A percentile compares a stretch with the other conserved stretches of the same genome.
Evolutionary conservation across 2,113 vertebrate species (phyloP).

Genomic region (Capricornis sumatraensis): DNA sequence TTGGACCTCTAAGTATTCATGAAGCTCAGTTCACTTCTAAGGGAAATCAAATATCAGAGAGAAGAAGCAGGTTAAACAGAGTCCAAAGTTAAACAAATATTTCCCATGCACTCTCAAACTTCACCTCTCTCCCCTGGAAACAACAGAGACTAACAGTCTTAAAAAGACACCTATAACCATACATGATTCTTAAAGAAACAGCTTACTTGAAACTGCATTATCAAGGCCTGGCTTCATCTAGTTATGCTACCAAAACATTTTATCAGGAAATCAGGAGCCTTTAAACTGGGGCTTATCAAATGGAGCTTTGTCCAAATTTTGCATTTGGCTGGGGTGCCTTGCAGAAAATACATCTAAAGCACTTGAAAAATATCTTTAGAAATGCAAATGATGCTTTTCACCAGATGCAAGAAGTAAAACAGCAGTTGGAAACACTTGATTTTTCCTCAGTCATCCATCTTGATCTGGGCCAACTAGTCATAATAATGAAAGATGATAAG

Average conservation of each 20-base stretch:
- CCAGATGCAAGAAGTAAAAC: not conserved
- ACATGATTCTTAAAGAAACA: not conserved
- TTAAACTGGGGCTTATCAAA: not conserved
- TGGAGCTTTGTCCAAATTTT: not conserved
- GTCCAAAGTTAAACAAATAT: not conserved
- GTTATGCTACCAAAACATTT: conserved; percentile 8
- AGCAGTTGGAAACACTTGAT: not conserved
- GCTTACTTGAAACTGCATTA: not conserved
- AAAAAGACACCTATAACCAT: not conserved
- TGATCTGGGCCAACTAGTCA: not conserved
- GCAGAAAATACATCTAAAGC: not conserved
- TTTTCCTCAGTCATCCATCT: not conserved
- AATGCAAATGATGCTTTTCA: not conserved
- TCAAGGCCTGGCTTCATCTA: not conserved
- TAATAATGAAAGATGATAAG: not conserved
- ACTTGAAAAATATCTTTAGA: not conserved
- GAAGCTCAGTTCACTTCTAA: conserved; percentile 20
- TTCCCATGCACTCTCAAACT: not conserved
- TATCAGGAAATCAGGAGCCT: conserved; percentile 32
- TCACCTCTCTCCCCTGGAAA: not conserved
- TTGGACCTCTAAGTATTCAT: not conserved
- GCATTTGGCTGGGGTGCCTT: not conserved
- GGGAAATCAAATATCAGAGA: not conserved
- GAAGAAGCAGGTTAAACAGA: not conserved
- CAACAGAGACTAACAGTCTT: not conserved